phyloP scores from a whole-genome alignment of 2,888 invertebrate species.

The Eupithecia vulgata region DNA sequence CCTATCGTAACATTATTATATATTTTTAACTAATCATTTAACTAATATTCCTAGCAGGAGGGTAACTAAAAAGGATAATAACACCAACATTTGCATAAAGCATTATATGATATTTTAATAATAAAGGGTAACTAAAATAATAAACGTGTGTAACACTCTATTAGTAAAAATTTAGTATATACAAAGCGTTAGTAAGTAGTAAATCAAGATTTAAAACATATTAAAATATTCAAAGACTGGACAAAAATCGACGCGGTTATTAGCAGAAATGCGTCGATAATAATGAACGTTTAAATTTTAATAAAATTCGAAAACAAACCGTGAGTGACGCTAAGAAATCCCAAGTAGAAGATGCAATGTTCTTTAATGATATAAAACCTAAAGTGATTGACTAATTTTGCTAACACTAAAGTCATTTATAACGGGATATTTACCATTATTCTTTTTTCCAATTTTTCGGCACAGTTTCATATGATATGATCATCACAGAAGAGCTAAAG shows the following conservation, averaged over 20 bases:
- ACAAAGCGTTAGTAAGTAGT: not conserved
- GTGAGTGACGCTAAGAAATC: not conserved
- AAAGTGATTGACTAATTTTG: not conserved
- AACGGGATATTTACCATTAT: too few species aligned
- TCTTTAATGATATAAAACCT: not conserved
- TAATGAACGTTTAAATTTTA: not conserved
- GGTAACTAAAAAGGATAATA: not conserved
- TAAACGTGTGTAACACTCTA: constrained; percentile 1
- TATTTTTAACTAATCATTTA: too few species aligned
- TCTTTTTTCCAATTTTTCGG: too few species aligned
- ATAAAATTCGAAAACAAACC: not conserved
- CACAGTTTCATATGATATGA: too few species aligned
- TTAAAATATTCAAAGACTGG: not conserved
- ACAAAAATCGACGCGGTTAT: not conserved
- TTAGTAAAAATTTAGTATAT: not conserved
- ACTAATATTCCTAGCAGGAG: not conserved
- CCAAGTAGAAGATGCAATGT: not conserved
- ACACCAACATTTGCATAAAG: not conserved
- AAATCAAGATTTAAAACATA: constrained; percentile 4
- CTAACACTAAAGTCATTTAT: too few species aligned
- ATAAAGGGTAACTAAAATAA: constrained; percentile 2
- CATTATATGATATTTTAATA: not conserved
- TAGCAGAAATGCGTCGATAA: not conserved
- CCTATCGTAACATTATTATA: too few species aligned
- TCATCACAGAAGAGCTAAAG: too few species aligned